Conservation (phyloP, 2,113 vertebrate genomes). For the Emydocephalus ijimae region DNA sequence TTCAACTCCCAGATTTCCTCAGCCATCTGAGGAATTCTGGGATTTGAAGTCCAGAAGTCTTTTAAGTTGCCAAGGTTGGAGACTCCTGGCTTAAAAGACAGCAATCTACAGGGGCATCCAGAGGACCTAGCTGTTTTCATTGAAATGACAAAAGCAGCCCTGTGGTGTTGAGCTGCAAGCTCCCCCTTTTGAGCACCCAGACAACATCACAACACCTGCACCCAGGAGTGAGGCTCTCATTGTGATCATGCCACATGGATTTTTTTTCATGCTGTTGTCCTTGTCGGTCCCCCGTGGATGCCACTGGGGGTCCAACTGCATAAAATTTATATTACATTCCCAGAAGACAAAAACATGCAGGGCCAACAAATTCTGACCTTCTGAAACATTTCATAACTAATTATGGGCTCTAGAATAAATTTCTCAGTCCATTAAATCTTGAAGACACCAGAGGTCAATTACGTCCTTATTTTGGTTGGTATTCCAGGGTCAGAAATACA, state of each 20-base stretch:
- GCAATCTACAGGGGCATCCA: neutral
- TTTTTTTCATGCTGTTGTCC: neutral
- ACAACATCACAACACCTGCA: neutral
- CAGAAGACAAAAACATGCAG: neutral
- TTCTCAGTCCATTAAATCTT: neutral
- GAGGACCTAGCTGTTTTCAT: neutral
- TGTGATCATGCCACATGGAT: too few species aligned
- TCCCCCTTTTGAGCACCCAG: neutral
- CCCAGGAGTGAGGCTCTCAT: neutral
- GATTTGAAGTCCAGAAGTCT: too few species aligned
- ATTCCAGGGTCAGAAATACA: neutral
- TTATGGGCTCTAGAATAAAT: neutral
- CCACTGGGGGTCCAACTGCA: neutral
- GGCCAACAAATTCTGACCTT: neutral
- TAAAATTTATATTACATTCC: neutral
- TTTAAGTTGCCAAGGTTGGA: too few species aligned
- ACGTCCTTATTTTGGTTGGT: neutral
- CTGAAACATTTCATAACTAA: neutral
- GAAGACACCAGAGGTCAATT: neutral
- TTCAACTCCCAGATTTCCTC: too few species aligned
- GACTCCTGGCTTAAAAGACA: neutral
- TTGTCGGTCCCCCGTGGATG: neutral
- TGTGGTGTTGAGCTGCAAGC: neutral
- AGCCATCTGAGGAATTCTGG: too few species aligned
- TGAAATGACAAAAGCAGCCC: neutral